A percentile compares a stretch with the other conserved stretches of the same genome.
Conservation (phyloP, 2,888 invertebrate genomes). For the Tachina grossa region DNA sequence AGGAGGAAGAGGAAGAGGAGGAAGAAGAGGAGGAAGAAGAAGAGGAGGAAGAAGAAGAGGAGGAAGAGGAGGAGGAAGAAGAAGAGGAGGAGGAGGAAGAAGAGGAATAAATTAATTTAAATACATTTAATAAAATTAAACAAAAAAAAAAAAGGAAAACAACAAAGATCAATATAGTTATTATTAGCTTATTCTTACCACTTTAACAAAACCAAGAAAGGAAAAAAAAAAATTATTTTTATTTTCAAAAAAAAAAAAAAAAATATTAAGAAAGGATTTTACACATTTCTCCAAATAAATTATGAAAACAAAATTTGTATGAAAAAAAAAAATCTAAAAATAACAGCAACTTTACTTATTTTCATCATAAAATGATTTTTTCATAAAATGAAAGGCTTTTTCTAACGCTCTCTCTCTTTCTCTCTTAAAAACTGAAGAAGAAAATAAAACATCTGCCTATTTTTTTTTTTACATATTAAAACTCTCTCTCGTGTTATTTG, state of each 20-base stretch:
- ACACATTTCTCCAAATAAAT: constrained; percentile 72
- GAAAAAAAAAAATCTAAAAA: constrained; percentile 64
- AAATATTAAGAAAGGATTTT: constrained; percentile 62
- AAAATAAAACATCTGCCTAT: constrained; percentile 58
- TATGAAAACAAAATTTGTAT: constrained; percentile 69
- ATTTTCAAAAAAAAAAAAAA: constrained; percentile 52
- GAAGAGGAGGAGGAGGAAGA: constrained; percentile 82
- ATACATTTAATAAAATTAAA: constrained; percentile 76
- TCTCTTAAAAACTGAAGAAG: constrained; percentile 42
- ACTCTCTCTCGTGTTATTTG: constrained; percentile 72
- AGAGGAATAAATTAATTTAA: constrained; percentile 81
- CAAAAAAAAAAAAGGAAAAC: constrained; percentile 78
- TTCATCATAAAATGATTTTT: constrained; percentile 41
- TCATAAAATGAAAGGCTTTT: constrained; percentile 62
- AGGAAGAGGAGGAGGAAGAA: constrained; percentile 82
- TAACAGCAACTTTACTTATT: constrained; percentile 51
- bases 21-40: constrained; percentile 86
- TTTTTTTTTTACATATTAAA: constrained; percentile 55
- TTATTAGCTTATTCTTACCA: constrained; percentile 80
- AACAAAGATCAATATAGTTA: constrained; percentile 78
- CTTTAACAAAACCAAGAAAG: constrained; percentile 56
- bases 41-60: constrained; percentile 83
- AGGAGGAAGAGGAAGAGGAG: constrained; percentile 88
- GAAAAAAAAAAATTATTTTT: constrained; percentile 57
- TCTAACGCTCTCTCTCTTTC: constrained; percentile 68